Evolutionary conservation across 2,888 invertebrate species (phyloP).

Genomic region (Eupithecia insigniata): DNA sequence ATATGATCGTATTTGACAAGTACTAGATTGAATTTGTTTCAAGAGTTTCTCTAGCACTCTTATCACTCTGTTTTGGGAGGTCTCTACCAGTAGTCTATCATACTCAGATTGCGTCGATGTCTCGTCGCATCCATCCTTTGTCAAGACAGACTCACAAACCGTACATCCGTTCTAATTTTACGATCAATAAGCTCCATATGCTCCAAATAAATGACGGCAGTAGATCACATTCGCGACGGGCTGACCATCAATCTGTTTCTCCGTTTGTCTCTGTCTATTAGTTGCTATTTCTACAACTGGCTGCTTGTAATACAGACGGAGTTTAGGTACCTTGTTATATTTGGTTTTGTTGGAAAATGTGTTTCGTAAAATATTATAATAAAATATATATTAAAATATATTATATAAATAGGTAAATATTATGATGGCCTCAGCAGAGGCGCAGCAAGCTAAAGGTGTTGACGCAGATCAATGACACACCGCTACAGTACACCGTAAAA

Average conservation of each 20-base stretch:
- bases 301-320: conserved; percentile 8
- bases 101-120: background rate
- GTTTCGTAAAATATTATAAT: too few species aligned
- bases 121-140: background rate
- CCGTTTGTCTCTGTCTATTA: conserved; percentile 51
- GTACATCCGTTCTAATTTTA: conserved; percentile 44
- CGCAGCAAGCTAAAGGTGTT: too few species aligned
- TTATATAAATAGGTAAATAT: background rate
- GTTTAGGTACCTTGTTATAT: background rate
- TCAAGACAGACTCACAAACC: background rate
- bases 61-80: background rate
- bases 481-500: too few species aligned
- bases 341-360: background rate
- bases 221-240: conserved; percentile 48
- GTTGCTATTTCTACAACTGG: conserved; percentile 39
- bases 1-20: background rate
- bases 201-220: conserved; percentile 45
- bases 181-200: conserved; percentile 33
- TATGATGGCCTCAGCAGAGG: background rate
- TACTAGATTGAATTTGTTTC: background rate
- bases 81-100: background rate
- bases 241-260: conserved; percentile 50
- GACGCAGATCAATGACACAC: too few species aligned
- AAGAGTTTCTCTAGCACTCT: background rate
- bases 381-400: too few species aligned